phyloP scores from a whole-genome alignment of 2,797 vertebrate genomes.

The Enteromius afrohamiltoni region DNA sequence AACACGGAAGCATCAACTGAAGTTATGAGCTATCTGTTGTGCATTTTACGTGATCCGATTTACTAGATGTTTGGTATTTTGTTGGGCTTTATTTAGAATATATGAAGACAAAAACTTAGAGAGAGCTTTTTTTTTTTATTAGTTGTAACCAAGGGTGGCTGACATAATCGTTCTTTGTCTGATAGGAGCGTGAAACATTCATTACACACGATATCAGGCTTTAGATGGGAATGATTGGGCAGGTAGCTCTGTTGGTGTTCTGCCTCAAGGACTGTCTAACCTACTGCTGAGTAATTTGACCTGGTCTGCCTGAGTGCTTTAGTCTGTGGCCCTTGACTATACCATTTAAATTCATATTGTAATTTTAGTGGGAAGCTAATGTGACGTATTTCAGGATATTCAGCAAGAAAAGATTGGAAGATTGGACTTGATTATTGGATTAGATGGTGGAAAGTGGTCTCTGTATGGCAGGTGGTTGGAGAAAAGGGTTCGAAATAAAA shows the following conservation, averaged over 20 bases:
- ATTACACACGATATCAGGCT: slow-evolving; percentile 43
- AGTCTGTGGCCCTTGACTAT: slow-evolving; percentile 13
- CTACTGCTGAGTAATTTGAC: slow-evolving; percentile 43
- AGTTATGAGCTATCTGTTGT: slow-evolving; percentile 47
- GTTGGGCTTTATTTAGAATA: background rate
- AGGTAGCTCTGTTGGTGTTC: slow-evolving; percentile 47
- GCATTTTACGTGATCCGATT: background rate
- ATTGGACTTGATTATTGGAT: background rate
- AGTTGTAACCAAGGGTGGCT: background rate
- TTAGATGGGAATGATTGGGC: slow-evolving; percentile 31
- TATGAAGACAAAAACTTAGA: background rate
- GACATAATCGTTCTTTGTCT: slow-evolving; percentile 16
- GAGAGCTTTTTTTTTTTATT: background rate
- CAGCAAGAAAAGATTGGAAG: background rate
- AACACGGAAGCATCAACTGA: slow-evolving; percentile 63
- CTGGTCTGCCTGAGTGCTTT: slow-evolving; percentile 36
- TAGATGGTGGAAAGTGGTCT: slow-evolving; percentile 3
- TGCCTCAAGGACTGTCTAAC: slow-evolving; percentile 41
- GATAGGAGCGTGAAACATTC: slow-evolving; percentile 19
- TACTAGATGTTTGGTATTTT: background rate
- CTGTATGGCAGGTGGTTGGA: background rate
- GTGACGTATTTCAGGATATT: background rate
- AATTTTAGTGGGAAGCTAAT: background rate
- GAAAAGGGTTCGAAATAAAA: background rate
- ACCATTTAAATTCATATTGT: background rate